Base-by-base conservation (phyloP, 1,140 invertebrate genomes). In the Nasonia giraulti region DNA sequence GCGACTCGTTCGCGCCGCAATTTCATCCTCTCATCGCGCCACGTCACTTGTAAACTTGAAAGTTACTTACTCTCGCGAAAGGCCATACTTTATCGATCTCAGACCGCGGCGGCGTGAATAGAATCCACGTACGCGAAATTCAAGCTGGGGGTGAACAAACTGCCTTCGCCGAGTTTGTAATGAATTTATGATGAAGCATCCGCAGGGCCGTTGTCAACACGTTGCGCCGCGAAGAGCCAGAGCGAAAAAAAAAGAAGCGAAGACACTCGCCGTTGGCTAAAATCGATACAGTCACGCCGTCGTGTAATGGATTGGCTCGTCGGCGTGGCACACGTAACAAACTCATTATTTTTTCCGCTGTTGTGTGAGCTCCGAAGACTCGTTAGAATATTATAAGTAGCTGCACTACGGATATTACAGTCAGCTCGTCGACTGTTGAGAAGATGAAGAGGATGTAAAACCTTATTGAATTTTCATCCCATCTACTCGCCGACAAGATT, bases 101-200 rank as follows among this genome's bases (percentile, higher is more conserved):
- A n/a, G n/a, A n/a, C n/a, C n/a, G n/a, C n/a, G n/a, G n/a, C n/a
- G n/a, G n/a, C n/a, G n/a, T n/a, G 27, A n/a, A 12, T 69, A 27
- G 23, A 69, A 27, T 69, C 23, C 4, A 69, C 8, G 23, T 23
- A 69, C 27, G n/a, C 10, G 23, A 69, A 69, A 71, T 71, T 31
- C 23, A 12, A 69, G 68, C 7, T 20, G 6, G 55, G 55, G 55
- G 20, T 62, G 20, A 33, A 33, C 27, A 31, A 71, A 31, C 68
- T 71, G 27, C 4, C 14, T n/a, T 69, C 20, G n/a, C 23, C 20
- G 27, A 27, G 27, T 37, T 27, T n/a, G 0, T 69, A 69, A 69
- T 71, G 68, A 71, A 71, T 71, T 71, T 71, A 71, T 12, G 68
- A 71, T 71, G 68, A 71, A 14, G 55, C 55, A n/a, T 62, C 55